phyloP scores from a whole-genome alignment of 1,140 invertebrate genomes.

The Sinonovacula constricta region DNA sequence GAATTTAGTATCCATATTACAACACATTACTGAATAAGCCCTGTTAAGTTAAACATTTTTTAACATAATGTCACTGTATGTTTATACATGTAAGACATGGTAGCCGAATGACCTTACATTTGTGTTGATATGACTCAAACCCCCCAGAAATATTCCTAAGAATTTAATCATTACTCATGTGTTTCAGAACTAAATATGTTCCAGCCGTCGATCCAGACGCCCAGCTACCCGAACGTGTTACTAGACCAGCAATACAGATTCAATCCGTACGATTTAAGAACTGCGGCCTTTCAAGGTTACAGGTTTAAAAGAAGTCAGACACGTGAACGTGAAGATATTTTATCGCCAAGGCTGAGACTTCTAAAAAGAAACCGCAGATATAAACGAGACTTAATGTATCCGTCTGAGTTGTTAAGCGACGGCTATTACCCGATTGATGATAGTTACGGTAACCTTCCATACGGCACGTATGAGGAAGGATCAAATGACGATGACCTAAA shows the following conservation, averaged over 20 bases:
- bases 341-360: not conserved
- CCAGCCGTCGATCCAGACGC: not conserved
- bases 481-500: slow-evolving; percentile 28
- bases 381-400: slow-evolving; percentile 21
- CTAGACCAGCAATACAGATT: not conserved
- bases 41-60: no score
- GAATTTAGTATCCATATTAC: slow-evolving; percentile 2
- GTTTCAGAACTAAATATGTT: not conserved
- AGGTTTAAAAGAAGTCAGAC: slow-evolving; percentile 20
- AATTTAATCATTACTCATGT: no score
- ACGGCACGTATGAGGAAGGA: slow-evolving; percentile 10
- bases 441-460: slow-evolving; percentile 1
- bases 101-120: no score
- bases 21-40: not conserved
- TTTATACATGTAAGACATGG: no score
- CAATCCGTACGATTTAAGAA: not conserved
- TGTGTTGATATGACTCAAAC: no score
- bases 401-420: not conserved
- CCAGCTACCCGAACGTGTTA: not conserved
- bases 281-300: not conserved
- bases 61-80: no score
- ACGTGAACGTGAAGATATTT: not conserved
- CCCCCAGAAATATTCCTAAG: no score
- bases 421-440: not conserved
- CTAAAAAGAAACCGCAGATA: slow-evolving; percentile 33